Base-by-base conservation (phyloP, 2,113 vertebrate genomes). In the Formicarius rufipectus region DNA sequence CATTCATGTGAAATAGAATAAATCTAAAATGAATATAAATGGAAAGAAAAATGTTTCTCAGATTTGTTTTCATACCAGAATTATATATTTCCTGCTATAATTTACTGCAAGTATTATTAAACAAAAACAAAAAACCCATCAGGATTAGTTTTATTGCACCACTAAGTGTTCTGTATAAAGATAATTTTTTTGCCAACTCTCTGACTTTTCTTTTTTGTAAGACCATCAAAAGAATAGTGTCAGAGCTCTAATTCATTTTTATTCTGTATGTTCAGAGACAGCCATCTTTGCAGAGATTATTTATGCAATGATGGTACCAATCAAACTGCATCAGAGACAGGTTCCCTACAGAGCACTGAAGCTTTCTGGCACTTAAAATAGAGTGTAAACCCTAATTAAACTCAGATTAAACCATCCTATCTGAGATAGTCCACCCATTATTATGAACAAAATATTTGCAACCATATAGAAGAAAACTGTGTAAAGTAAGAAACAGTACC, bases 231-330 rank as follows among this genome's bases (percentile, higher is more conserved):
- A 96, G 75, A 92, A 71, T 47, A 94, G 58, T 72, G 77, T 75
- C 87, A 68, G 82, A 75, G 84, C 87, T 91, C 91, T 88, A 93
- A 47, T 96, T 94, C 86, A 89, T 75, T 87, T 91, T 94, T 83
- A 74, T 80, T 94, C 95, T 33, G 20, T 93, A 47, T 84, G 60
- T 96, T 97, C 80, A 52, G 92, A 71, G 81, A 53, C 59, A 92
- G 84, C 2, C 5, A 88, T 85, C 71, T 87, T 84, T 93, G 50
- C 84, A 55, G 68, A 91, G 81, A 93, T 96, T 96, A 97, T 96
- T 97, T 96, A 91, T 88, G 73, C 90, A 93, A 95, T 77, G 94
- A 95, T 87, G 75, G 84, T 84, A 93, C 75, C 88, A 87, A 93
- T 89, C 94, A 93, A 91, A 66, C 79, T 79, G 78, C 83, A 89